Percentiles rank a stretch among this genome's conserved stretches.
These are phyloP conservation scores for Conus canariensis DNA, from an alignment of 2,888 invertebrate genomes.

Conservation along the genomic window DNA sequence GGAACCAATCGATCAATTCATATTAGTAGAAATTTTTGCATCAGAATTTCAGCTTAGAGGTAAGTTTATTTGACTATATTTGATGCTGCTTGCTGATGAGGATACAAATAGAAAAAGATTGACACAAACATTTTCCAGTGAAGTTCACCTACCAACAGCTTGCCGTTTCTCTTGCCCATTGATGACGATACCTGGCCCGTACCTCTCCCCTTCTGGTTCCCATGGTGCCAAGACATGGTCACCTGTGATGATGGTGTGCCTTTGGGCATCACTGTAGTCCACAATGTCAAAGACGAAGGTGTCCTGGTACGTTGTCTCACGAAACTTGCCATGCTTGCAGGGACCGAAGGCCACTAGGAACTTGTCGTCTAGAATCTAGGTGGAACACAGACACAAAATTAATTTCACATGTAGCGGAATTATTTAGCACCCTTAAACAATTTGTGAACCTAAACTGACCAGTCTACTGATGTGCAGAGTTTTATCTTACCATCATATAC, in stretches of 20 bases:
- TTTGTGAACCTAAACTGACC: too few species aligned
- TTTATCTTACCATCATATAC: too few species aligned
- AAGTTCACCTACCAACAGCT: slow-evolving; percentile 59
- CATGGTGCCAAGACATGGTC: slow-evolving; percentile 76
- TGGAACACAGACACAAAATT: slow-evolving; percentile 25
- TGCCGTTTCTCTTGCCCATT: slow-evolving; percentile 74
- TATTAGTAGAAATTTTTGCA: too few species aligned
- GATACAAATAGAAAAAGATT: background rate
- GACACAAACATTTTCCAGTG: too few species aligned
- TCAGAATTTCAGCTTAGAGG: too few species aligned
- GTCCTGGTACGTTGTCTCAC: slow-evolving; percentile 76
- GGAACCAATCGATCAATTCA: too few species aligned
- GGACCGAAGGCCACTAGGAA: slow-evolving; percentile 77
- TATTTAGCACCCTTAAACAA: too few species aligned
- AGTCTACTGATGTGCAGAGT: too few species aligned
- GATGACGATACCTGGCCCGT: slow-evolving; percentile 74
- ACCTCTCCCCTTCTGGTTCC: slow-evolving; percentile 75
- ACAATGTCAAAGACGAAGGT: slow-evolving; percentile 77
- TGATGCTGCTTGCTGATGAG: background rate
- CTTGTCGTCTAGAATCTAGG: slow-evolving; percentile 71
- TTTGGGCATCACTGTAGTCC: slow-evolving; percentile 73
- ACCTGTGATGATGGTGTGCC: slow-evolving; percentile 73
- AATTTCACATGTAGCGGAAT: too few species aligned
- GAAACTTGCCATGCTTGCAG: slow-evolving; percentile 74
- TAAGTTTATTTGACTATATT: too few species aligned